Conservation (phyloP, 2,797 vertebrate genomes). For the Diceros bicornis region DNA sequence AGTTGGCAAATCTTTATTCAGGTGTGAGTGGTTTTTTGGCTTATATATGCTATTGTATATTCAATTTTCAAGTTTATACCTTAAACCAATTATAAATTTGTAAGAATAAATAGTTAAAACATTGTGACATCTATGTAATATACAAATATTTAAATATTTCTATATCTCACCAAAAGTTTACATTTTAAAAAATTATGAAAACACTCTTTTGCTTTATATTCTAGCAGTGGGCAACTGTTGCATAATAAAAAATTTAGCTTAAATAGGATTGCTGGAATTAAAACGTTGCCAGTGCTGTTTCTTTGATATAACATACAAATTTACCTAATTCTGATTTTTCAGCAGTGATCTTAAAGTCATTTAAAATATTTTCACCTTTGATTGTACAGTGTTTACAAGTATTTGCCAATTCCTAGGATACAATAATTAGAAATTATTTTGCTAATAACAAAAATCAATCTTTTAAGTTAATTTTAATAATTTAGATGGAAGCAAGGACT, state of each 20-base stretch:
- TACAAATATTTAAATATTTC: neutral
- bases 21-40: neutral
- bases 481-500: neutral
- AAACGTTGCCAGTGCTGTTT: neutral
- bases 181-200: neutral
- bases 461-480: conserved; percentile 31
- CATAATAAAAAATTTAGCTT: neutral
- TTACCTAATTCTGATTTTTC: neutral
- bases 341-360: neutral
- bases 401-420: neutral
- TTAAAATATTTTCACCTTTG: neutral
- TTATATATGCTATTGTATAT: neutral
- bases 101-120: neutral
- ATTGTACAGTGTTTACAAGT: neutral
- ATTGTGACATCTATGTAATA: neutral
- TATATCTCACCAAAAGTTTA: neutral
- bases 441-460: conserved; percentile 8
- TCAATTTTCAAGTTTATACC: neutral
- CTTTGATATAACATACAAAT: neutral
- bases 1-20: neutral
- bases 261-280: neutral
- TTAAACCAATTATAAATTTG: conserved; percentile 7
- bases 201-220: neutral
- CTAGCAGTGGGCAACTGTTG: neutral
- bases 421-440: neutral